Conservation (phyloP, 2,797 vertebrate genomes). For the Cetoscarus ocellatus region DNA sequence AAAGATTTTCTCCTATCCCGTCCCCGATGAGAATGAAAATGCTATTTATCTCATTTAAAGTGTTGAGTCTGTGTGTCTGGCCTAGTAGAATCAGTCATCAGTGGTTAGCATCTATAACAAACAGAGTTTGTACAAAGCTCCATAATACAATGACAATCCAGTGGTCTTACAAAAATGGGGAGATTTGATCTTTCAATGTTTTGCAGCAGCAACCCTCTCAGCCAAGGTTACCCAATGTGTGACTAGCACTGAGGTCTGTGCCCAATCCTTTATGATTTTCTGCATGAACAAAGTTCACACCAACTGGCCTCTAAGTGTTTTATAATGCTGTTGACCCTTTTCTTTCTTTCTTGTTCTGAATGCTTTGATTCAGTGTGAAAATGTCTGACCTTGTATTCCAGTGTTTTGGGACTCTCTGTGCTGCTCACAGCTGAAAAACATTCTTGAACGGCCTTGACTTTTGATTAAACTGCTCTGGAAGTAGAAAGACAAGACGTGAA, state of each 20-base stretch:
- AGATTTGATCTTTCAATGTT: background rate
- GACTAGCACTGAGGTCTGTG: conserved; percentile 34
- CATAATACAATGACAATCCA: conserved; percentile 15
- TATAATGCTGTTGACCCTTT: conserved; percentile 13
- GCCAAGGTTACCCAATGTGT: background rate
- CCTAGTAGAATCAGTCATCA: conserved; percentile 23
- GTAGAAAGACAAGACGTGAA: background rate
- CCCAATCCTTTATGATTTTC: conserved; percentile 8
- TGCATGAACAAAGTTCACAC: conserved; percentile 53
- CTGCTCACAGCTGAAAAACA: conserved; percentile 24
- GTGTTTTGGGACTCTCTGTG: conserved; percentile 44
- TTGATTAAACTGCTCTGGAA: conserved; percentile 6
- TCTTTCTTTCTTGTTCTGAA: conserved; percentile 12
- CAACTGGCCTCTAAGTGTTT: conserved; percentile 30
- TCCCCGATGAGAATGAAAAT: background rate
- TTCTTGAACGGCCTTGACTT: conserved; percentile 16
- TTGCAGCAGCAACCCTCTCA: conserved; percentile 6
- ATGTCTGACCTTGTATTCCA: conserved; percentile 14
- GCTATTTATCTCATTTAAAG: background rate
- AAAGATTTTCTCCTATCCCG: too few relatives aligned
- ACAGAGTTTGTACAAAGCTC: conserved; percentile 22
- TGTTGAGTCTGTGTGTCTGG: background rate
- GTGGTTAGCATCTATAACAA: conserved; percentile 57
- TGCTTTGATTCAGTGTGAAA: conserved; percentile 1
- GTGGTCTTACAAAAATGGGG: conserved; percentile 6